phyloP scores from a whole-genome alignment of 2,888 invertebrate species.

The Sarcophaga variegata region DNA sequence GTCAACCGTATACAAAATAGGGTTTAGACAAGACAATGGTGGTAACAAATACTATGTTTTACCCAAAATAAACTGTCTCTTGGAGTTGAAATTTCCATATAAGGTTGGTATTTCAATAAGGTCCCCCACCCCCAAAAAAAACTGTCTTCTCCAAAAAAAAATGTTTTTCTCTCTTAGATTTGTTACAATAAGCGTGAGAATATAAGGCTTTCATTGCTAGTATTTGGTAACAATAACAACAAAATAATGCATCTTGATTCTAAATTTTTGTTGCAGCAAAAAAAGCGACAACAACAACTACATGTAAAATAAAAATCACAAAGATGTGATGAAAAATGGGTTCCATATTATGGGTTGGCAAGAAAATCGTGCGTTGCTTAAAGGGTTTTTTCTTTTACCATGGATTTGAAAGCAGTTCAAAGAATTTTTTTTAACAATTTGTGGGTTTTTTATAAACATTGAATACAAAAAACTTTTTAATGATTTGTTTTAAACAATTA shows the following conservation, averaged over 20 bases:
- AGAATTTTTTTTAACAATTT: not conserved
- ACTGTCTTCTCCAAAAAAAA: not conserved
- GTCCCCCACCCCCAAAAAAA: too few relatives aligned
- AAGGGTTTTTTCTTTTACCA: constrained; percentile 45
- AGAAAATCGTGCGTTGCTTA: constrained; percentile 62
- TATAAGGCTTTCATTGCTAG: constrained; percentile 1
- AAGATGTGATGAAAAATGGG: constrained; percentile 46
- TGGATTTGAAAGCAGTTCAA: not conserved
- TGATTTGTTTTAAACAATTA: too few relatives aligned
- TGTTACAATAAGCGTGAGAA: constrained; percentile 55
- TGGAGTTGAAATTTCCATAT: constrained; percentile 7
- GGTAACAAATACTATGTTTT: not conserved
- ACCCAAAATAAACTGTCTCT: not conserved
- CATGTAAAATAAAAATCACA: not conserved
- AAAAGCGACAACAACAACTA: not conserved
- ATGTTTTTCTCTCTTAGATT: not conserved
- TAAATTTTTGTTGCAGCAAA: not conserved
- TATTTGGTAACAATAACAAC: not conserved
- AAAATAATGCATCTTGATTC: not conserved
- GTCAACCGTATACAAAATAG: constrained; percentile 30
- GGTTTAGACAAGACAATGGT: constrained; percentile 36
- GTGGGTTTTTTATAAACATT: not conserved
- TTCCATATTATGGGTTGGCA: constrained; percentile 30
- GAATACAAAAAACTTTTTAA: too few relatives aligned
- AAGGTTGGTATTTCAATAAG: constrained; percentile 6